Evolutionary conservation across 2,888 invertebrate species (phyloP), one percentile per base, ranked within the genome.

Genomic region (Ptychoptera albimana): DNA sequence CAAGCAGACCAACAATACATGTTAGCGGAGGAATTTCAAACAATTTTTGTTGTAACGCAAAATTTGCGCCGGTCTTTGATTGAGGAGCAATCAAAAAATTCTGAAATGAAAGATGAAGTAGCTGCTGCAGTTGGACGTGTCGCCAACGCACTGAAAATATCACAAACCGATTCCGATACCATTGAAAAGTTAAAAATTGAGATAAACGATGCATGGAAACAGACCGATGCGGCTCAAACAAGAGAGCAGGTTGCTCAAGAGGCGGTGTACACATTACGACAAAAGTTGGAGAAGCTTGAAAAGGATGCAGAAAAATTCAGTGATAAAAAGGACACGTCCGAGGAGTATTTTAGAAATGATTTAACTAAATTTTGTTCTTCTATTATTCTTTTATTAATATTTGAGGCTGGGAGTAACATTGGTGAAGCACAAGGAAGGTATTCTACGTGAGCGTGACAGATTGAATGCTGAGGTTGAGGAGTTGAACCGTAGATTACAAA

Each of bases 171-270:
- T 52, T 55, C 64, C 51, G 58, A 59, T 30, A 60, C 59, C 30
- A 64, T 64, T 42, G 54, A 53, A 7, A 58, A 60, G 47, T 47
- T 65, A 8, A 57, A 63, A 37, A 54, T 54, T 8, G 60, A 62
- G 29, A 64, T 9, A 64, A 66, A 65, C 52, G 56, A 58, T 9
- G 61, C 66, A 15, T 66, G 66, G 66, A 61, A 56, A 42, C 61
- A 63, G 48, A 59, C 59, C 45, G 66, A 66, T 51, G 61, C 61
- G 8, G 64, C 66, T 1, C 61, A 62, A 30, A 54, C 55, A 35
- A 60, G 66, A 6, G 66, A 66, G 42, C 62, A 66, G 47, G 51
- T 53, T 8, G 60, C 60, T 0, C 62, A 65, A 42, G 61, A 62
- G 23, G 63, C 63, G 42, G 52, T 65, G 7, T 44, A 56, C 13